Evolutionary conservation across 1,140 invertebrate species (phyloP).

Genomic region (Bombus superbus): DNA sequence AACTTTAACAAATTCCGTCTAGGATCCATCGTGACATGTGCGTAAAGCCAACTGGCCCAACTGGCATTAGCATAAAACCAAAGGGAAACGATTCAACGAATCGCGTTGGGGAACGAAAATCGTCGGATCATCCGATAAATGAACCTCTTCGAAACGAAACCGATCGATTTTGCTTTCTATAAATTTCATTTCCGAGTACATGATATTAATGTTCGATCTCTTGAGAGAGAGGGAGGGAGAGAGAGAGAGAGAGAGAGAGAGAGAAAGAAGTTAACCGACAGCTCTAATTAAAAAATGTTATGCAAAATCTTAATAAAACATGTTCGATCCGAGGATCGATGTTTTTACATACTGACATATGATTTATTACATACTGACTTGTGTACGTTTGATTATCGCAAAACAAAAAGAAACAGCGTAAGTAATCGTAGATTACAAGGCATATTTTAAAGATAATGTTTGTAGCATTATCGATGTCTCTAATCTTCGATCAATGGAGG

Average conservation of each 20-base stretch:
- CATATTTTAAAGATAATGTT: neutral
- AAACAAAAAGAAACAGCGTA: neutral
- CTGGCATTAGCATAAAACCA: slow-evolving; percentile 34
- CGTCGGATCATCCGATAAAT: neutral
- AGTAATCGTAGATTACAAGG: neutral
- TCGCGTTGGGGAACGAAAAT: neutral
- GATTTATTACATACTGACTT: too few relatives aligned
- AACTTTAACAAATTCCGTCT: slow-evolving; percentile 59
- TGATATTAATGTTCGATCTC: too few relatives aligned
- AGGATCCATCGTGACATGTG: slow-evolving; percentile 41
- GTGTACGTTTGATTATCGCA: neutral
- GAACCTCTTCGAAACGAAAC: neutral
- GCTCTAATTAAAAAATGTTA: too few relatives aligned
- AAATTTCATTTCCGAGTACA: neutral
- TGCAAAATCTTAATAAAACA: too few relatives aligned
- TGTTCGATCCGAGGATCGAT: too few relatives aligned
- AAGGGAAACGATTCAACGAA: neutral
- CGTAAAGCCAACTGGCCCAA: slow-evolving; percentile 6
- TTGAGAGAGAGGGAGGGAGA: too few relatives aligned
- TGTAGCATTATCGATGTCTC: neutral
- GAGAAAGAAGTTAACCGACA: too few relatives aligned
- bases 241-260: too few relatives aligned
- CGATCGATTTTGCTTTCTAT: neutral
- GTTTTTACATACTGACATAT: too few relatives aligned
- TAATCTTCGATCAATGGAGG: neutral